Evolutionary conservation across 1,140 invertebrate species (phyloP).

Genomic region (Rhopalosiphum padi): DNA sequence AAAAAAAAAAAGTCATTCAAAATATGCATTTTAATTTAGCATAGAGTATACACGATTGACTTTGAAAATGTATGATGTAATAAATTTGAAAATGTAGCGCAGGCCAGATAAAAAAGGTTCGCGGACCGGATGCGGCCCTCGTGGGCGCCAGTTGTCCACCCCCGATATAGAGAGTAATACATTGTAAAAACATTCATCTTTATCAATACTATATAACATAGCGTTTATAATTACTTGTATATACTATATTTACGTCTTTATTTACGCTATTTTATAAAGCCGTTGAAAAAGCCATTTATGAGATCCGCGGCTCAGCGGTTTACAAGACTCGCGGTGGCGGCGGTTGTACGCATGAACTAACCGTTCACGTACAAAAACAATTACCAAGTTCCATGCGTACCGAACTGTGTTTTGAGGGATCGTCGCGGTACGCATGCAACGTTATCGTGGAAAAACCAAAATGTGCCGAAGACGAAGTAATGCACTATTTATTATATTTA

Average conservation of each 20-base stretch:
- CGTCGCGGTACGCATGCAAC: not conserved
- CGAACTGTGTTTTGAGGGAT: not conserved
- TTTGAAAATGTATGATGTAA: too few relatives aligned
- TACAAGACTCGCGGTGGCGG: not conserved
- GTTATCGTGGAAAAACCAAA: not conserved
- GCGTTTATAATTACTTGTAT: not conserved
- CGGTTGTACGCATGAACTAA: not conserved
- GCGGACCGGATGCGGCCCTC: too few relatives aligned
- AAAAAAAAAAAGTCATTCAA: too few relatives aligned
- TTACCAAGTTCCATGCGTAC: not conserved
- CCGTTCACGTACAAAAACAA: not conserved
- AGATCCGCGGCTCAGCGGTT: not conserved
- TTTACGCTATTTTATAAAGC: not conserved
- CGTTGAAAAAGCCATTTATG: not conserved
- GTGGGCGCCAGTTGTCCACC: too few relatives aligned
- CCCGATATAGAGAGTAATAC: too few relatives aligned
- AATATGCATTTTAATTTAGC: too few relatives aligned
- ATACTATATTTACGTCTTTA: too few relatives aligned
- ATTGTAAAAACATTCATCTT: too few relatives aligned
- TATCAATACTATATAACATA: not conserved
- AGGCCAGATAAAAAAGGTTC: too few relatives aligned
- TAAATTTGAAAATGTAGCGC: too few relatives aligned
- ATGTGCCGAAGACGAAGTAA: not conserved
- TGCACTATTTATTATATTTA: not conserved
- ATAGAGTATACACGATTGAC: too few relatives aligned